Percentiles rank a stretch among this genome's conserved stretches.
Conservation (phyloP, 1,140 invertebrate species). For the Pteromalus puparum region DNA sequence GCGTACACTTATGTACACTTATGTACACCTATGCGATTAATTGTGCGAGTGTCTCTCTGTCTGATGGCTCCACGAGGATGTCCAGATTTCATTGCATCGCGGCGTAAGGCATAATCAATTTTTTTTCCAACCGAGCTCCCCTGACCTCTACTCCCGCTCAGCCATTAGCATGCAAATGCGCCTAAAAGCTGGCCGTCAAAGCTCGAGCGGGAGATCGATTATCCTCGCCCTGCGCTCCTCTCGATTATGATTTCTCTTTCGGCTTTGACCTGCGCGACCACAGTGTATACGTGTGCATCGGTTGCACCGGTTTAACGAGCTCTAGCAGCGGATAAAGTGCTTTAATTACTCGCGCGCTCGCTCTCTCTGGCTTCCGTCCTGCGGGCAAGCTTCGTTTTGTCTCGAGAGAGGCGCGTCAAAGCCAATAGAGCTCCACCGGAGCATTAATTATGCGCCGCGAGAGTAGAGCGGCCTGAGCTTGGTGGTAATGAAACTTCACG, state of each 20-base stretch:
- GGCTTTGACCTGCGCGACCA: neutral
- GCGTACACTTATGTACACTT: constrained; percentile 55
- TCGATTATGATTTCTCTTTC: constrained; percentile 33
- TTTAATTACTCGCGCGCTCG: constrained; percentile 39
- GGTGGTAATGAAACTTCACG: constrained; percentile 42
- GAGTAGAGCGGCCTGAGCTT: neutral
- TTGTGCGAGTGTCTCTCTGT: neutral
- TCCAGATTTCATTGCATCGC: neutral
- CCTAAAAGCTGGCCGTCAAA: neutral
- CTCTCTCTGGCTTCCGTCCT: constrained; percentile 11
- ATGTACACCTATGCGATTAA: constrained; percentile 40
- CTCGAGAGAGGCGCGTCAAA: constrained; percentile 29
- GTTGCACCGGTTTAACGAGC: constrained; percentile 6
- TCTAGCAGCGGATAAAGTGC: constrained; percentile 19
- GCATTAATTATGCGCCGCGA: constrained; percentile 49
- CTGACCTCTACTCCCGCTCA: neutral
- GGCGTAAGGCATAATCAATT: neutral
- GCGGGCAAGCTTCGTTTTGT: constrained; percentile 20
- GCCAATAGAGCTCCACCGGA: constrained; percentile 29
- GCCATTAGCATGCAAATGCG: neutral
- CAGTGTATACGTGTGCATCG: neutral
- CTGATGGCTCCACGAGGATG: neutral
- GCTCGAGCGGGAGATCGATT: neutral
- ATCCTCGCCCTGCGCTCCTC: neutral
- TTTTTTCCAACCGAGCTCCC: neutral